Base-by-base conservation (phyloP, 2,113 vertebrate species). In the Gnathonemus longibarbis region DNA sequence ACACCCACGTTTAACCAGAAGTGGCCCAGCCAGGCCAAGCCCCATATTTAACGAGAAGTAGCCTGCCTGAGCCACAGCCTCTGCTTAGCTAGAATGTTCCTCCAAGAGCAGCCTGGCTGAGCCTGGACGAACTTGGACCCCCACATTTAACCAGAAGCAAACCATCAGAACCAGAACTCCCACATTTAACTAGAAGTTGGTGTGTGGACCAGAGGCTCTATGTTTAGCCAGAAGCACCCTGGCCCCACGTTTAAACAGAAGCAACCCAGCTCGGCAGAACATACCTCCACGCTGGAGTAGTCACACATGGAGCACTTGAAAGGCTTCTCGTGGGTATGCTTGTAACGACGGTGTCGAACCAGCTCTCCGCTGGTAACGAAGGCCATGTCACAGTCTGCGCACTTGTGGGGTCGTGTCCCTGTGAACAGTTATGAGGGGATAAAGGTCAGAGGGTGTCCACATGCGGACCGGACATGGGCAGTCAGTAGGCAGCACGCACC, bases 301-400 rank as follows among this genome's bases (percentile, higher is more conserved):
- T 99, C 98, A 87, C 98, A 99, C 98, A 99, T 99, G 27, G 98
- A 99, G 95, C 98, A 99, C 89, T 99, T 99, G 95, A 99, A 99
- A 83, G 98, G 98, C 94, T 99, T 99, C 95, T 99, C 98, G 0
- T 99, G 98, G 90, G 98, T 99, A 89, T 99, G 98, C 95, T 99
- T 99, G 93, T 99, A 99, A 94, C 98, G 98, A 88, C 98, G 97
- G 94, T 99, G 98, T 91, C 98, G 96, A 91, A 99, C 98, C 93
- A 99, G 95, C 93, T 99, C 98, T 85, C 98, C 98, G 74, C 98
- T 99, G 56, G 98, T 99, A 94, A 99, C 98, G 89, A 99, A 99
- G 91, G 98, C 98, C 98, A 99, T 99, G 91, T 99, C 98, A 17
- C 98, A 99, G 93, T 99, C 98, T 88, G 97, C 97, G 94, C 98